Conservation (phyloP, 2,888 invertebrate genomes). For the Caenorhabditis panamensis region DNA sequence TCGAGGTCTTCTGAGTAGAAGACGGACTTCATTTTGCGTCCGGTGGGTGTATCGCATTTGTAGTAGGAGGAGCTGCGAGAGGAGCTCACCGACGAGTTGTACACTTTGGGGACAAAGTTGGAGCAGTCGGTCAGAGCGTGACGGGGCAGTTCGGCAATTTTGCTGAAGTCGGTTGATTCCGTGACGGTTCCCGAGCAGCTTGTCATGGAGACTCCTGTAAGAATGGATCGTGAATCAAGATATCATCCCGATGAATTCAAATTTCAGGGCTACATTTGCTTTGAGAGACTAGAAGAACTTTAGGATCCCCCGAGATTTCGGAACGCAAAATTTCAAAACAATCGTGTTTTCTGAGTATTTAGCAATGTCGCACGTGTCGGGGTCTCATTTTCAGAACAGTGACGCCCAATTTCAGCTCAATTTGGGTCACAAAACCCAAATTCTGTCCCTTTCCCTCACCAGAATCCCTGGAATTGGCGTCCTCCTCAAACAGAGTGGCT, state of each 20-base stretch:
- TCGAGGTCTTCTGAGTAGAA: slow-evolving; percentile 32
- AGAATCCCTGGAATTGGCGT: slow-evolving; percentile 58
- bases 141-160: slow-evolving; percentile 18
- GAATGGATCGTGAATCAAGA: too few relatives aligned
- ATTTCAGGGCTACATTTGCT: too few relatives aligned
- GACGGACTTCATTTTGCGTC: slow-evolving; percentile 34
- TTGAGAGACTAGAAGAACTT: too few relatives aligned
- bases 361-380: too few relatives aligned
- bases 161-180: slow-evolving; percentile 22
- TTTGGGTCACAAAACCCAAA: too few relatives aligned
- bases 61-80: slow-evolving; percentile 49
- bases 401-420: too few relatives aligned
- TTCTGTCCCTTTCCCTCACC: slow-evolving; percentile 9
- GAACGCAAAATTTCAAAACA: too few relatives aligned
- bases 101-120: slow-evolving; percentile 46
- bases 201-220: slow-evolving; percentile 41
- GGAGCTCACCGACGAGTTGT: slow-evolving; percentile 45
- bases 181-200: slow-evolving; percentile 6
- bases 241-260: too few relatives aligned
- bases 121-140: slow-evolving; percentile 52
- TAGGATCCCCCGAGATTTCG: too few relatives aligned
- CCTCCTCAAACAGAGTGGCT: slow-evolving; percentile 42
- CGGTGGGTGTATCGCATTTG: slow-evolving; percentile 53
- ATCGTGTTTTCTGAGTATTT: too few relatives aligned
- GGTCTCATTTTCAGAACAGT: too few relatives aligned